Evolutionary conservation across 2,797 vertebrate genomes (phyloP).

Genomic region (Monodelphis domestica): DNA sequence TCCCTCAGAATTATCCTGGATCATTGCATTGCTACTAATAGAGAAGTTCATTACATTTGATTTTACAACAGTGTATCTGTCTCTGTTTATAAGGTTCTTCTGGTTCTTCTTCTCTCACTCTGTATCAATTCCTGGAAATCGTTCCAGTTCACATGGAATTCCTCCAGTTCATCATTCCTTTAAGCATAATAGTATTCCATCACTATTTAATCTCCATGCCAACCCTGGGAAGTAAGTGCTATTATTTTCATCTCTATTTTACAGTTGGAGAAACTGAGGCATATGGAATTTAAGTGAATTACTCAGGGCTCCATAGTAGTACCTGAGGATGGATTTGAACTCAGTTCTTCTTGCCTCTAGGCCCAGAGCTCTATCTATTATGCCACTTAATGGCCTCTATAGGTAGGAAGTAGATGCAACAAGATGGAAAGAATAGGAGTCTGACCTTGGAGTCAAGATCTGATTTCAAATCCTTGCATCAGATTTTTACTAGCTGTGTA

Average conservation of each 20-base stretch:
- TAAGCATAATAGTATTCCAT: no score
- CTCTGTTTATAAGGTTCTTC: no score
- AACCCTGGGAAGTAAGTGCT: neutral
- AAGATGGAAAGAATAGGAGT: neutral
- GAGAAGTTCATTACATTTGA: no score
- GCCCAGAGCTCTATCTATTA: no score
- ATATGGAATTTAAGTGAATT: neutral
- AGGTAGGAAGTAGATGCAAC: neutral
- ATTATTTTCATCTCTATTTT: neutral
- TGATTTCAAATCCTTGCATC: neutral
- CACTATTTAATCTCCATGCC: neutral
- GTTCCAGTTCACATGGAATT: no score
- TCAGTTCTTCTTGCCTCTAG: neutral
- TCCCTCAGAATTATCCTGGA: no score
- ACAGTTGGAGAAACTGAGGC: neutral
- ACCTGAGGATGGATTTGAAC: neutral
- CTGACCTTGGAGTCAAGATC: neutral
- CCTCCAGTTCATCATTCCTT: no score
- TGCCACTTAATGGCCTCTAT: neutral
- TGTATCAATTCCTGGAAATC: no score
- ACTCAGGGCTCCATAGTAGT: fast-evolving
- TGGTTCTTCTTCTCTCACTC: no score
- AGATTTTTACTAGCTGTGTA: neutral
- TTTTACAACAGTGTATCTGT: no score
- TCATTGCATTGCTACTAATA: no score